Evolutionary conservation across 1,140 invertebrate species (phyloP).

Genomic region (Homarus americanus): DNA sequence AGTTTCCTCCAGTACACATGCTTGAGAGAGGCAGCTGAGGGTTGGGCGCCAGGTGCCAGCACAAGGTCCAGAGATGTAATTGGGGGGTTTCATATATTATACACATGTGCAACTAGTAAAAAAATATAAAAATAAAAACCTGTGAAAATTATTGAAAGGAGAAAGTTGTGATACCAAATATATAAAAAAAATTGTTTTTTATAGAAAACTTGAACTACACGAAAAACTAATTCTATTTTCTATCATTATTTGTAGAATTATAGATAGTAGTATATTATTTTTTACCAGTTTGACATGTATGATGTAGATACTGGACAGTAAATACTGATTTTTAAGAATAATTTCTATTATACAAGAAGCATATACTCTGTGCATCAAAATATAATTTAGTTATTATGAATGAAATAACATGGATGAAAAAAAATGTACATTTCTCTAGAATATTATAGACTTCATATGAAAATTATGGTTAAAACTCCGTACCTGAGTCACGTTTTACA

Average conservation of each 20-base stretch:
- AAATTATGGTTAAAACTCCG: constrained; percentile 59
- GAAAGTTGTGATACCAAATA: constrained; percentile 72
- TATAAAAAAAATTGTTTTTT: constrained; percentile 70
- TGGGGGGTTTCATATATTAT: constrained; percentile 35
- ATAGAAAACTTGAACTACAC: constrained; percentile 33
- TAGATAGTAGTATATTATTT: constrained; percentile 73
- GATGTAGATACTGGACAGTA: constrained; percentile 63
- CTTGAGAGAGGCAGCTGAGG: constrained; percentile 64
- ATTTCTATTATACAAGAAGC: constrained; percentile 56
- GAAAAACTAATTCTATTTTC: constrained; percentile 69
- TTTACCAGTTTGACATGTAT: constrained; percentile 70
- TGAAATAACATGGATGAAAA: neutral
- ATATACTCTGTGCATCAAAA: constrained; percentile 70
- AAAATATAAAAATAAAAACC: constrained; percentile 7
- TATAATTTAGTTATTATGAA: constrained; percentile 32
- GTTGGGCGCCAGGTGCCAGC: constrained; percentile 31
- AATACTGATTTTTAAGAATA: constrained; percentile 61
- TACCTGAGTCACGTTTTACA: constrained; percentile 66
- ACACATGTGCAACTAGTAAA: constrained; percentile 20
- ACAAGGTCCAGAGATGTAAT: constrained; percentile 38
- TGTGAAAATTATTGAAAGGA: constrained; percentile 43
- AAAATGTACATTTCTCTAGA: constrained; percentile 13
- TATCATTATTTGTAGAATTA: constrained; percentile 72
- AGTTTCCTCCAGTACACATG: constrained; percentile 65
- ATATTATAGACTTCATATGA: constrained; percentile 36